phyloP scores from a whole-genome alignment of 2,113 vertebrate genomes.

The Boleophthalmus pectinirostris region DNA sequence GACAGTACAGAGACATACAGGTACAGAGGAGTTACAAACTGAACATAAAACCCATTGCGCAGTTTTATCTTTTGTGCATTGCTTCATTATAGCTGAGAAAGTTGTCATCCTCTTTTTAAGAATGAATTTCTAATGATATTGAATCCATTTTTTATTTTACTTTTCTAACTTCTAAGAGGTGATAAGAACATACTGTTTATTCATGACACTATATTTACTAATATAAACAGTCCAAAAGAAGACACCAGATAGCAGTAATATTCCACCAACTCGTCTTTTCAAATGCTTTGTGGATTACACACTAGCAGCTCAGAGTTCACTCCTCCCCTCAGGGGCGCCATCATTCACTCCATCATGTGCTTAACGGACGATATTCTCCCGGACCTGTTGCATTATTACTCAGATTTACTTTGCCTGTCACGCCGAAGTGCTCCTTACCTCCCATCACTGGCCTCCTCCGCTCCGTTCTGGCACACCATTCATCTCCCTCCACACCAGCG shows the following conservation, averaged over 20 bases:
- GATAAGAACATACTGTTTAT: too few relatives aligned
- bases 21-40: background rate
- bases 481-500: slow-evolving; percentile 13
- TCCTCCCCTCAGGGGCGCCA: background rate
- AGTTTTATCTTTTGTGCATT: background rate
- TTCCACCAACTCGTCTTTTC: background rate
- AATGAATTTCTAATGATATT: background rate
- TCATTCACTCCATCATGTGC: background rate
- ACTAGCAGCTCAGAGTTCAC: background rate
- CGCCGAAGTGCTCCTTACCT: background rate
- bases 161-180: too few relatives aligned
- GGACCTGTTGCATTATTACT: slow-evolving; percentile 28
- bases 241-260: background rate
- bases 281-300: background rate
- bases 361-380: slow-evolving; percentile 6
- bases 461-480: slow-evolving; percentile 19
- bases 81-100: background rate
- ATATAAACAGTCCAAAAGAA: background rate
- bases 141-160: too few relatives aligned
- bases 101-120: background rate
- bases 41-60: too few relatives aligned
- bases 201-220: background rate
- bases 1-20: background rate
- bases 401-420: slow-evolving; percentile 14
- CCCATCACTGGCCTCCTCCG: slow-evolving; percentile 6